phyloP scores from a whole-genome alignment of 2,797 vertebrate genomes.

The Lepus townsendii region DNA sequence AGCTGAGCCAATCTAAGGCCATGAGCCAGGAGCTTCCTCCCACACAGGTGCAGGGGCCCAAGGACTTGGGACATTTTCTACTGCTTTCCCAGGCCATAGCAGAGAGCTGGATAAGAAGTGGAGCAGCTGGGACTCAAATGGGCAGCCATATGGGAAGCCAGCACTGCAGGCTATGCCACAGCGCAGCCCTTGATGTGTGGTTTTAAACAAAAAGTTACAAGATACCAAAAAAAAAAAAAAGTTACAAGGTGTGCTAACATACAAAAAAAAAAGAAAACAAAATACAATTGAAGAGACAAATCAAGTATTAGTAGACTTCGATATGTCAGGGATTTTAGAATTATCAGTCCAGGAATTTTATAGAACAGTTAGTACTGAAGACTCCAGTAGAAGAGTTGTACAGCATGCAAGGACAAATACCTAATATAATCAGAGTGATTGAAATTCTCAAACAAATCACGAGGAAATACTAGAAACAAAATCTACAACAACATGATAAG shows the following conservation, averaged over 20 bases:
- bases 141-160: no score
- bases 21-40: no score
- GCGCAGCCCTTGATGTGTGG: no score
- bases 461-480: background rate
- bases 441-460: background rate
- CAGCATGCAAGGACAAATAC: background rate
- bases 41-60: no score
- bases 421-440: background rate
- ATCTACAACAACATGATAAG: background rate
- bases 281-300: background rate
- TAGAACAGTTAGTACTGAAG: background rate
- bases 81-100: no score
- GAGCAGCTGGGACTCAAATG: no score
- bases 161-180: no score
- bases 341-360: background rate
- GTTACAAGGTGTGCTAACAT: background rate
- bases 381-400: background rate
- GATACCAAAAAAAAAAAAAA: background rate
- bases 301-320: background rate
- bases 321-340: background rate
- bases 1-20: no score
- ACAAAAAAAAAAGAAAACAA: background rate
- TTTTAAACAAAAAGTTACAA: no score
- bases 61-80: no score
- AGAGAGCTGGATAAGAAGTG: no score